phyloP scores from a whole-genome alignment of 2,113 vertebrate species.

The Clarias magur region DNA sequence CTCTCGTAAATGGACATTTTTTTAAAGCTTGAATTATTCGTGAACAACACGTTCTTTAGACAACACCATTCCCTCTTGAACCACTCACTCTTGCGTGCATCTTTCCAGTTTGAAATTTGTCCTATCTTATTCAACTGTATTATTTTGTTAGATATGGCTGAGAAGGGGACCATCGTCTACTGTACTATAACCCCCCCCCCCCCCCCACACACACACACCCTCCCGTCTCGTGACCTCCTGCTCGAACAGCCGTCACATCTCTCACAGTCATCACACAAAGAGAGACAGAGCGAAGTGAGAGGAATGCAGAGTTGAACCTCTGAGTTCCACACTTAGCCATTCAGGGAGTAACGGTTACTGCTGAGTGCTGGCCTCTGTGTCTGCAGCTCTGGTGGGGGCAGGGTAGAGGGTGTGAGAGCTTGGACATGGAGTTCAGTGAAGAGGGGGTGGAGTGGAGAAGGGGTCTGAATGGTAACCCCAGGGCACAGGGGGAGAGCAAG shows the following conservation, averaged over 20 bases:
- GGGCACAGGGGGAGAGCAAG: constrained; percentile 47
- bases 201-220: too few species aligned
- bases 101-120: not conserved
- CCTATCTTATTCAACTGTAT: not conserved
- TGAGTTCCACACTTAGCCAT: constrained; percentile 15
- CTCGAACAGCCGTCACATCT: constrained; percentile 3
- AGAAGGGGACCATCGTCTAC: not conserved
- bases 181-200: not conserved
- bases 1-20: not conserved
- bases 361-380: constrained; percentile 33
- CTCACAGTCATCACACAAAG: constrained; percentile 19
- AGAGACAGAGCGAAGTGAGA: constrained; percentile 5
- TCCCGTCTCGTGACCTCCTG: constrained; percentile 1
- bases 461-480: constrained; percentile 51
- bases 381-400: constrained; percentile 40
- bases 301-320: not conserved
- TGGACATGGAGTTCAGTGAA: constrained; percentile 49
- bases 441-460: constrained; percentile 31
- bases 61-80: not conserved
- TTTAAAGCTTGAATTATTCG: not conserved
- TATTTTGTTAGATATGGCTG: not conserved
- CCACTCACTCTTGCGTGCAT: not conserved
- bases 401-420: constrained; percentile 45
- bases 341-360: constrained; percentile 53
- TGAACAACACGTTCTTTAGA: not conserved